Conservation (phyloP, 2,888 invertebrate species). For the Mesorhabditis sp. region DNA sequence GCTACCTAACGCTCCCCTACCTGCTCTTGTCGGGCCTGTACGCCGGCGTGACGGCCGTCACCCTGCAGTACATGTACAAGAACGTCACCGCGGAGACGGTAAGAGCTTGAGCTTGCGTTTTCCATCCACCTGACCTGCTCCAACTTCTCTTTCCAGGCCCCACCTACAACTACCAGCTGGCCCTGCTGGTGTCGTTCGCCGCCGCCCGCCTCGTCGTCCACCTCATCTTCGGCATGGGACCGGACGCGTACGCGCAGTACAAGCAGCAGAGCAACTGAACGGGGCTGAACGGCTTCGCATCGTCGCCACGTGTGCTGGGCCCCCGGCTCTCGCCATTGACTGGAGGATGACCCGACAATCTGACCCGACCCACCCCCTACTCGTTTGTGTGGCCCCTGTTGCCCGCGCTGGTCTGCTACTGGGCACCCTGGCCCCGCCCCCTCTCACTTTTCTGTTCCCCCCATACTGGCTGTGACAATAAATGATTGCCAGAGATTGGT, state of each 20-base stretch:
- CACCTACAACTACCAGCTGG: conserved; percentile 1
- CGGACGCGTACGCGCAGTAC: background rate
- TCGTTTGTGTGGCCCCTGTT: too few species aligned
- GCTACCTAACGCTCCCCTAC: conserved; percentile 32
- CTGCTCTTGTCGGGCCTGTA: conserved; percentile 36
- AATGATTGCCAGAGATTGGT: too few species aligned
- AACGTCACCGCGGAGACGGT: conserved; percentile 14
- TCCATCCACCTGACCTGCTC: background rate
- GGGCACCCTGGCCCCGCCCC: too few species aligned
- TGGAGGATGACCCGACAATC: too few species aligned
- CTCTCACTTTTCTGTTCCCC: too few species aligned
- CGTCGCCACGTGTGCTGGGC: too few species aligned
- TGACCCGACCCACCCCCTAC: too few species aligned
- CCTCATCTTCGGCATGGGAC: background rate
- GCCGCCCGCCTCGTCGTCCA: conserved; percentile 3
- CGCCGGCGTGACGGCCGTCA: conserved; percentile 28
- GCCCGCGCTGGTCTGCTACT: too few species aligned
- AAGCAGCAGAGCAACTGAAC: background rate
- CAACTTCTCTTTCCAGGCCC: background rate
- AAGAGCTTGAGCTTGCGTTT: background rate
- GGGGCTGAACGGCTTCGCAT: too few species aligned
- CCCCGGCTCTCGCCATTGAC: too few species aligned
- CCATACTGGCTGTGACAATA: too few species aligned
- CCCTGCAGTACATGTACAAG: conserved; percentile 37
- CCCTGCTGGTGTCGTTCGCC: background rate